Evolutionary conservation across 2,797 vertebrate genomes (phyloP).

Genomic region (Sebastes trivittatus): DNA sequence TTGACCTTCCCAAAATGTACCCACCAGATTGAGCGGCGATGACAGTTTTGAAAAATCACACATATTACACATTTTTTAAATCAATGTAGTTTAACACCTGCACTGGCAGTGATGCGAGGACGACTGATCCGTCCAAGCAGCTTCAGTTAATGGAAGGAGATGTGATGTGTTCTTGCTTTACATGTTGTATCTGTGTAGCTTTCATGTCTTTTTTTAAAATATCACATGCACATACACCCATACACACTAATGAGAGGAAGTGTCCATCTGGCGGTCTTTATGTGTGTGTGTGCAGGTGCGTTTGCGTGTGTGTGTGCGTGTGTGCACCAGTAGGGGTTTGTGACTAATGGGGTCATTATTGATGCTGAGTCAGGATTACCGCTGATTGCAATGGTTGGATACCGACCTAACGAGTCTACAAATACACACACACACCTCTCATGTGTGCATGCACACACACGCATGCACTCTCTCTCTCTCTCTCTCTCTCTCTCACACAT

Average conservation of each 20-base stretch:
- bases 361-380: conserved; percentile 81
- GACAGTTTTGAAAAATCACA: conserved; percentile 14
- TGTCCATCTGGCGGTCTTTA: conserved; percentile 66
- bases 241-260: conserved; percentile 58
- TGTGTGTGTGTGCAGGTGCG: not conserved
- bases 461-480: not conserved
- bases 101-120: conserved; percentile 24
- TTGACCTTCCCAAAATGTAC: conserved; percentile 5
- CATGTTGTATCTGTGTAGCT: conserved; percentile 5
- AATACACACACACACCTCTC: conserved; percentile 25
- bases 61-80: not conserved
- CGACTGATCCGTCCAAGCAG: conserved; percentile 1
- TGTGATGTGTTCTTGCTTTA: conserved; percentile 7
- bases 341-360: conserved; percentile 83
- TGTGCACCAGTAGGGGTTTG: conserved; percentile 70
- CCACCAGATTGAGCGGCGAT: not conserved
- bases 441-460: not conserved
- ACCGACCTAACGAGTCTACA: conserved; percentile 68
- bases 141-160: conserved; percentile 6
- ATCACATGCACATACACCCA: conserved; percentile 20
- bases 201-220: conserved; percentile 13
- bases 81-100: conserved; percentile 25
- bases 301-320: conserved; percentile 3
- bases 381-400: conserved; percentile 77
- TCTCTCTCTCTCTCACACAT: conserved; percentile 12